phyloP scores from a whole-genome alignment of 2,888 invertebrate genomes.

The Panzeria rudis region DNA sequence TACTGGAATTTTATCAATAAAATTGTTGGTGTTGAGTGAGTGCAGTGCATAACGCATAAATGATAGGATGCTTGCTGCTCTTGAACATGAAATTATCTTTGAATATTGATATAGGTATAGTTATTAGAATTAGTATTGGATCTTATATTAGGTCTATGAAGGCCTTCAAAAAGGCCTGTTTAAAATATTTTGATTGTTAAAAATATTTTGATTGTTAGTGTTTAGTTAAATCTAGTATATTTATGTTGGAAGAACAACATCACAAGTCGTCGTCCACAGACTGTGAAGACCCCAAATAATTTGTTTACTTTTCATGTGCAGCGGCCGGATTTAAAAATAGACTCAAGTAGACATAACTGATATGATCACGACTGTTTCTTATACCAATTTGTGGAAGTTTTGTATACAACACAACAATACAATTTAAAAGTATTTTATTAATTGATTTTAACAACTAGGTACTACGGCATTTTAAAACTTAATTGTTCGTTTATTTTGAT shows the following conservation, averaged over 20 bases:
- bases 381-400: not conserved
- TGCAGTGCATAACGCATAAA: not conserved
- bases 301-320: not conserved
- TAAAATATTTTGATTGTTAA: no score
- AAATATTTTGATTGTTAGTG: no score
- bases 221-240: no score
- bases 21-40: not conserved
- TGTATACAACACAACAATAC: not conserved
- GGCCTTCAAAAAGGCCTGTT: no score
- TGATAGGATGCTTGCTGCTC: no score
- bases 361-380: not conserved
- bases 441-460: not conserved
- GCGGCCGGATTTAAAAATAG: not conserved
- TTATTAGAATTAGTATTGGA: no score
- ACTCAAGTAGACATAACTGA: not conserved
- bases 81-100: no score
- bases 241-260: not conserved
- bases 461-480: not conserved
- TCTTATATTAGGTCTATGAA: no score
- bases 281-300: not conserved
- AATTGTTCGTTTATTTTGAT: not conserved
- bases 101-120: no score
- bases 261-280: no score
- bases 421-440: not conserved
- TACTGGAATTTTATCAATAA: not conserved